phyloP scores from a whole-genome alignment of 2,113 vertebrate species.

The Oplegnathus fasciatus region DNA sequence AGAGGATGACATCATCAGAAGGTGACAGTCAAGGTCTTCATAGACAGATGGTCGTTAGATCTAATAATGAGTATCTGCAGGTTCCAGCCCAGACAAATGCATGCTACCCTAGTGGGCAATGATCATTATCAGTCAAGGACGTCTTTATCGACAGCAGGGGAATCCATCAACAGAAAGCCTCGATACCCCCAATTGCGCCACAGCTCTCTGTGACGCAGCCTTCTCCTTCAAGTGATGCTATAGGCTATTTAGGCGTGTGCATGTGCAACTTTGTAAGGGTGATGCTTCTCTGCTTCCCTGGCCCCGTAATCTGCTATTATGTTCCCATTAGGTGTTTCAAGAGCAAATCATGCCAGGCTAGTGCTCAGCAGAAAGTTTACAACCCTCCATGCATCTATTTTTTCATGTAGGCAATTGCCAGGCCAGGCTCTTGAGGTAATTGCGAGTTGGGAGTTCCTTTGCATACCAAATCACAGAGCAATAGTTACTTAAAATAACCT shows the following conservation, averaged over 20 bases:
- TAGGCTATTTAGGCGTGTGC: background rate
- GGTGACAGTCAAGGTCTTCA: slow-evolving; percentile 71
- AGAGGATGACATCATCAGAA: slow-evolving; percentile 60
- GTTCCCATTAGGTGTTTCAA: slow-evolving; percentile 9
- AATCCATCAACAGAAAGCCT: slow-evolving; percentile 53
- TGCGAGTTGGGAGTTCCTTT: slow-evolving; percentile 1
- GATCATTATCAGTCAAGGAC: slow-evolving; percentile 74
- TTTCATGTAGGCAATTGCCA: slow-evolving; percentile 28
- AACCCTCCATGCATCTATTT: slow-evolving; percentile 14
- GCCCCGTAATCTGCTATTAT: background rate
- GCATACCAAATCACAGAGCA: slow-evolving; percentile 1
- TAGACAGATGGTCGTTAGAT: slow-evolving; percentile 83
- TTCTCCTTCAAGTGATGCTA: slow-evolving; percentile 24
- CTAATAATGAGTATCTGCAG: slow-evolving; percentile 79
- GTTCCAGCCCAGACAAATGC: slow-evolving; percentile 66
- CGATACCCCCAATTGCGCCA: background rate
- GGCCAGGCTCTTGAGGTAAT: slow-evolving; percentile 7
- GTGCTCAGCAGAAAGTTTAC: slow-evolving; percentile 24
- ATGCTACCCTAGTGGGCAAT: slow-evolving; percentile 44
- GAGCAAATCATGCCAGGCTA: slow-evolving; percentile 25
- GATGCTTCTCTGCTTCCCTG: background rate
- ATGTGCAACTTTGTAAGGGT: background rate
- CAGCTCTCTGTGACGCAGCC: background rate
- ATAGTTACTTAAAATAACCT: slow-evolving; percentile 33
- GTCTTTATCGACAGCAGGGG: slow-evolving; percentile 50